Percentiles rank a stretch among this genome's conserved stretches.
phyloP scores from a whole-genome alignment of 1,140 invertebrate species.

The Drosophila tristis region DNA sequence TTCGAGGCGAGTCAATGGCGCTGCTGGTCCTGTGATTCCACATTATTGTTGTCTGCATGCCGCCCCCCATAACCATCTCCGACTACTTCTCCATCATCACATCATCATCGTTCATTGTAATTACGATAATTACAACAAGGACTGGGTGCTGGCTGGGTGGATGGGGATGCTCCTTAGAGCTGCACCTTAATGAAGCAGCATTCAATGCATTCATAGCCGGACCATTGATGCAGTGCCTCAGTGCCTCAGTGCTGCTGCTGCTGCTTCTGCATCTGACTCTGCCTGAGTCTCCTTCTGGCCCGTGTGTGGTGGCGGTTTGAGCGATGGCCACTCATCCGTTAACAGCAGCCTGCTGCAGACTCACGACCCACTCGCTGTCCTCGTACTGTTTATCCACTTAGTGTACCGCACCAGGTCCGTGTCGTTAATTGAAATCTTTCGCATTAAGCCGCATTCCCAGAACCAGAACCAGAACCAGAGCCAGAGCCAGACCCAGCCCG shows the following conservation, averaged over 20 bases:
- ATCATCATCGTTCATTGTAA: slow-evolving; percentile 75
- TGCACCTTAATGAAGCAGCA: slow-evolving; percentile 74
- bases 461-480: neutral
- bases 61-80: slow-evolving; percentile 23
- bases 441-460: slow-evolving; percentile 59
- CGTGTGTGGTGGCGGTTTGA: slow-evolving; percentile 17
- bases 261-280: neutral
- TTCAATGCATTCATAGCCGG: slow-evolving; percentile 49
- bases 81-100: slow-evolving; percentile 54
- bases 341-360: neutral
- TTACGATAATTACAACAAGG: slow-evolving; percentile 77
- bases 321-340: slow-evolving; percentile 33
- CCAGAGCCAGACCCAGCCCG: too few species aligned
- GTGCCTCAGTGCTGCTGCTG: slow-evolving; percentile 3
- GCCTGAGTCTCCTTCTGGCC: neutral
- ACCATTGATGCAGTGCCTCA: slow-evolving; percentile 38
- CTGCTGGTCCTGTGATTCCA: slow-evolving; percentile 20
- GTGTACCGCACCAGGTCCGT: slow-evolving; percentile 54
- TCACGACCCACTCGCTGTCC: slow-evolving; percentile 11
- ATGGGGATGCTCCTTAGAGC: slow-evolving; percentile 44
- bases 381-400: slow-evolving; percentile 73
- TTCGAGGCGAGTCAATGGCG: slow-evolving; percentile 21
- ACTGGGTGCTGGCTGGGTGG: slow-evolving; percentile 16
- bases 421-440: slow-evolving; percentile 79
- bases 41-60: slow-evolving; percentile 65